These are phyloP conservation scores for Progne subis DNA, from an alignment of 2,113 vertebrate species.

Conservation along the genomic window DNA sequence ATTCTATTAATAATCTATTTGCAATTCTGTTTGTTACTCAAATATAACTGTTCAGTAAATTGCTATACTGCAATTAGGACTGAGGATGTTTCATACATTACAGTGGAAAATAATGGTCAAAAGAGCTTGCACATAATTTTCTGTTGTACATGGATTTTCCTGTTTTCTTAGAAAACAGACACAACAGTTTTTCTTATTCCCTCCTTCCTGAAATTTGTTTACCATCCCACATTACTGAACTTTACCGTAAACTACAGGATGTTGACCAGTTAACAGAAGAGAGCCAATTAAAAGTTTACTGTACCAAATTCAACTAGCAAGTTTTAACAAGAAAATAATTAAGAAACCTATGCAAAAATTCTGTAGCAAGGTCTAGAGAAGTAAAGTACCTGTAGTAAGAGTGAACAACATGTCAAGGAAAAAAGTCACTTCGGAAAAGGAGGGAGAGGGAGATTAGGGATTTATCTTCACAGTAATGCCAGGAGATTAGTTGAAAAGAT, in stretches of 20 bases:
- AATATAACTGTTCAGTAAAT: not conserved
- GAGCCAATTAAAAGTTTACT: not conserved
- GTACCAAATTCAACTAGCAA: not conserved
- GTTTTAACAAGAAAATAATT: not conserved
- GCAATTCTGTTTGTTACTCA: not conserved
- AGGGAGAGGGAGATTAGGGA: constrained; percentile 61
- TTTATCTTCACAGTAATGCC: constrained; percentile 68
- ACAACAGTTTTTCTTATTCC: not conserved
- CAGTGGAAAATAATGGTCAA: not conserved
- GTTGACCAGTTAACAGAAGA: not conserved
- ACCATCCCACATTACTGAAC: not conserved
- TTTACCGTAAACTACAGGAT: fast-evolving
- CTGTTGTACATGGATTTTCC: not conserved
- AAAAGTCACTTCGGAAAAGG: constrained; percentile 66
- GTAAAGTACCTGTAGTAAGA: constrained; percentile 29
- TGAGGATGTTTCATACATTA: not conserved
- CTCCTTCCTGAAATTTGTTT: not conserved
- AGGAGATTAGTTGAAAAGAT: constrained; percentile 68
- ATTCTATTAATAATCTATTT: not conserved
- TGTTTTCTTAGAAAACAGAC: not conserved
- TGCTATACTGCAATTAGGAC: not conserved
- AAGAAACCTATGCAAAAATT: constrained; percentile 9
- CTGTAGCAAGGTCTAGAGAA: not conserved
- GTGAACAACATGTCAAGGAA: constrained; percentile 59
- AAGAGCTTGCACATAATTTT: not conserved